A percentile compares a stretch with the other conserved stretches of the same genome.
These are phyloP conservation scores for Recurvirostra avosetta DNA, from an alignment of 2,113 vertebrate species.

Conservation along the genomic window DNA sequence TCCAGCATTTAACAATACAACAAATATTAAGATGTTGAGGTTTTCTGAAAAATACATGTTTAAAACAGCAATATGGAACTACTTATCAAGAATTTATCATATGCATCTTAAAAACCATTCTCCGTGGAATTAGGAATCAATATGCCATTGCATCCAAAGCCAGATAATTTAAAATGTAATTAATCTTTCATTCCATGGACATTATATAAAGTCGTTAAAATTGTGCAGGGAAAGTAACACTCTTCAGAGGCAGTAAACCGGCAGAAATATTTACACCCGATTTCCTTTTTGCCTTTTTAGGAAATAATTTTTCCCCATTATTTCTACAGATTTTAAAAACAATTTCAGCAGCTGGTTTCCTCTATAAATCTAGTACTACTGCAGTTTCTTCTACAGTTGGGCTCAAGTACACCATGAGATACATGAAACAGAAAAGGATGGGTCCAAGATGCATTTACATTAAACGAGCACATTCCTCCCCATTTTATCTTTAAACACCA, in stretches of 20 bases:
- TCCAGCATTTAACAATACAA: neutral
- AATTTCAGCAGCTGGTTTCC: neutral
- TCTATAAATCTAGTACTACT: neutral
- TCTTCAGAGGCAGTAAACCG: neutral
- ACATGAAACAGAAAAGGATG: neutral
- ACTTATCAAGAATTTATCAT: slow-evolving; percentile 2
- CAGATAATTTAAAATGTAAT: neutral
- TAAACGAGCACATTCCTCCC: neutral
- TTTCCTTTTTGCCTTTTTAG: neutral
- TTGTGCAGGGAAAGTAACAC: neutral
- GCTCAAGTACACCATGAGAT: neutral
- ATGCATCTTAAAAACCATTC: neutral
- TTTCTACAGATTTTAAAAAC: neutral
- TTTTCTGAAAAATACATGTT: neutral
- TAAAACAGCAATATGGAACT: neutral
- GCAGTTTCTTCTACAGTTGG: neutral
- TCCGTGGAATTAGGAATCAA: neutral
- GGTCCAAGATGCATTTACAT: neutral
- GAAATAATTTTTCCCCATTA: neutral
- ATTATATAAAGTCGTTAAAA: neutral
- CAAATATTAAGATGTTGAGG: neutral
- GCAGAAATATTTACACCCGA: neutral
- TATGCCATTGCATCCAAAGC: neutral
- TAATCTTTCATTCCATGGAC: neutral
- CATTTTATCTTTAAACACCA: neutral